Conservation (phyloP, 2,888 invertebrate genomes). For the Bedellia somnulentella region DNA sequence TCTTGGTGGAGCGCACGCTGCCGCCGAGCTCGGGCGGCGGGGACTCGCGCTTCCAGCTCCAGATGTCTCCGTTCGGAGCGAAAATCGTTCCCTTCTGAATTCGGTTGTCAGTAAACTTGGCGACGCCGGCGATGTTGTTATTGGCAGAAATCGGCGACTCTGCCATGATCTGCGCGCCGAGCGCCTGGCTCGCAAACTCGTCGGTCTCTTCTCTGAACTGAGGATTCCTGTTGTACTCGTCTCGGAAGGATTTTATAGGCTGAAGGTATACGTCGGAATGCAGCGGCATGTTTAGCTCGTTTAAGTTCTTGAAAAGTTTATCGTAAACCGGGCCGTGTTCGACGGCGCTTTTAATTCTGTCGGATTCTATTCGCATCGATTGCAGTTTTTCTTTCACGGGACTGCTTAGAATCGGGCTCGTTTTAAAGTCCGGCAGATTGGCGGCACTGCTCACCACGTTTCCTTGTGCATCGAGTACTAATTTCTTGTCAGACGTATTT, state of each 20-base stretch:
- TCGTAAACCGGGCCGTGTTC: conserved; percentile 64
- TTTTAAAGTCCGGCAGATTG: conserved; percentile 46
- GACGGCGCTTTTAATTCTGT: conserved; percentile 61
- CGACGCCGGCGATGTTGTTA: conserved; percentile 41
- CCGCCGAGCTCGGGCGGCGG: conserved; percentile 49
- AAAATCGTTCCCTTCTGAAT: conserved; percentile 53
- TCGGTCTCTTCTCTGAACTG: conserved; percentile 58
- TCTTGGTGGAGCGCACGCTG: conserved; percentile 46
- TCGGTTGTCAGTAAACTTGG: conserved; percentile 38
- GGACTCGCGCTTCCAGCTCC: conserved; percentile 56
- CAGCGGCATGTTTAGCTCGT: conserved; percentile 51
- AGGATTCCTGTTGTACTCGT: conserved; percentile 55
- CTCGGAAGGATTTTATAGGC: conserved; percentile 57
- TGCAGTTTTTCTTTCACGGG: conserved; percentile 54
- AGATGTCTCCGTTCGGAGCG: conserved; percentile 54
- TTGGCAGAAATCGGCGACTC: conserved; percentile 39
- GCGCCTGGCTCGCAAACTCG: conserved; percentile 48
- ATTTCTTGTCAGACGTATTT: conserved; percentile 51
- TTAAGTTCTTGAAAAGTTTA: conserved; percentile 54
- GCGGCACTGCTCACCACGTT: conserved; percentile 53
- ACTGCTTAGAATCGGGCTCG: conserved; percentile 47
- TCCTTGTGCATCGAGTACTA: conserved; percentile 47
- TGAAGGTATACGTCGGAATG: conserved; percentile 54
- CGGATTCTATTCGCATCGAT: conserved; percentile 54
- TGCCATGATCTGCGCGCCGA: conserved; percentile 45